Evolutionary conservation across 2,113 vertebrate species (phyloP), one percentile per base, ranked within the genome.

Genomic region (Oncorhynchus tshawytscha): DNA sequence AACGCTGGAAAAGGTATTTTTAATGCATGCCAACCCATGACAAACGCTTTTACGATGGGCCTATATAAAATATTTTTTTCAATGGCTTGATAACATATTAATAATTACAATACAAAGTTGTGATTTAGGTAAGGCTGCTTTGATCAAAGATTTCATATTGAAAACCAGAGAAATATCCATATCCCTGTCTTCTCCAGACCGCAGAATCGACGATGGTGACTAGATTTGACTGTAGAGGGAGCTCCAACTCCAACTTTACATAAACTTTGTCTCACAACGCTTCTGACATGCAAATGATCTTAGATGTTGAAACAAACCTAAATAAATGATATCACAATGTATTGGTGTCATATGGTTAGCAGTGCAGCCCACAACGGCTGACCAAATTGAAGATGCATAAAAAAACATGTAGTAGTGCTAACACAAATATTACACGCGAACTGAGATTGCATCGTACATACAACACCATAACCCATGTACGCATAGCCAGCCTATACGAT

Each of bases 201-300:
- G 20, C 60, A 5, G 65, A 67, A 29, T 25, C 22, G 5, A 45
- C 39, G 24, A 76, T 57, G 81, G 72, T 73, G 74, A 73, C 72
- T 60, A 70, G 69, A 16, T 13, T 74, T 39, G 88, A 91, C 97
- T 96, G 95, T 94, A 96, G 97, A 95, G 96, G 96, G 96, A 95
- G 96, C 96, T 95, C 94, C 85, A 93, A 93, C 88, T 92, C 94
- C 90, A 96, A 92, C 85, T 91, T 96, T 96, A 86, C 86, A 87
- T 87, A 88, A 92, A 90, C 79, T 90, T 91, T 88, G 83, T 80
- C 72, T 85, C 89, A 90, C 88, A 90, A 89, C 85, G 80, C 86
- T 89, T 68, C 72, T 86, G 27, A 77, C 85, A 90, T 91, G 90
- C 89, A 92, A 91, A 94, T 90, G 76, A 85, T 88, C 86, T 82